These are phyloP conservation scores for Agelastica alni DNA, from an alignment of 2,888 invertebrate genomes.

Conservation along the genomic window DNA sequence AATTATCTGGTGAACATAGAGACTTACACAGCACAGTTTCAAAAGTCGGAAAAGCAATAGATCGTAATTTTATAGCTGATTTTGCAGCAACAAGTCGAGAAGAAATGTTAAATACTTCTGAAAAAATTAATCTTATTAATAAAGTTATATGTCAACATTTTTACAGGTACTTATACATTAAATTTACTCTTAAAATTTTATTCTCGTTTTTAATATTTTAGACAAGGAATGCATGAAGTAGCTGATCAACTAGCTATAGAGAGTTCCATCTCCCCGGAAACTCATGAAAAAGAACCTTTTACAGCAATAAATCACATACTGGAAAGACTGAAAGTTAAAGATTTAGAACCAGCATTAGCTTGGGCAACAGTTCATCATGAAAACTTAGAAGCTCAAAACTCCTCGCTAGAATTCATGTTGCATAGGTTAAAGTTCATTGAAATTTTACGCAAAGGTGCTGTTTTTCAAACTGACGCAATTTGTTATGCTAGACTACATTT, in stretches of 20 bases:
- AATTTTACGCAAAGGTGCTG: slow-evolving; percentile 66
- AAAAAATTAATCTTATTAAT: slow-evolving; percentile 73
- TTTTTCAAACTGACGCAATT: slow-evolving; percentile 81
- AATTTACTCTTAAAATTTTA: background rate
- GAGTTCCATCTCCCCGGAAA: slow-evolving; percentile 67
- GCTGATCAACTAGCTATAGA: slow-evolving; percentile 82
- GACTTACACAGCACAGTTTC: slow-evolving; percentile 82
- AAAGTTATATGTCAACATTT: slow-evolving; percentile 95
- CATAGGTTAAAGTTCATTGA: slow-evolving; percentile 82
- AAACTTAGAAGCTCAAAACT: slow-evolving; percentile 70
- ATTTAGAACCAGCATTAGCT: slow-evolving; percentile 82
- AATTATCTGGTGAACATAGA: slow-evolving; percentile 84
- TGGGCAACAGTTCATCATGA: slow-evolving; percentile 83
- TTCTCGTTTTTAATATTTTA: slow-evolving; percentile 42
- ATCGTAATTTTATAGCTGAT: slow-evolving; percentile 91
- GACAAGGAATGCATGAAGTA: slow-evolving; percentile 92
- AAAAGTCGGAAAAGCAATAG: slow-evolving; percentile 87
- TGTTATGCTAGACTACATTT: slow-evolving; percentile 85
- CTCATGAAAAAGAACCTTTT: slow-evolving; percentile 74
- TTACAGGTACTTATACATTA: slow-evolving; percentile 55
- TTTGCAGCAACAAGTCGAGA: slow-evolving; percentile 84
- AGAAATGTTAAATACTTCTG: slow-evolving; percentile 74
- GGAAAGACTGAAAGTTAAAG: slow-evolving; percentile 78
- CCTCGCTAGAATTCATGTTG: slow-evolving; percentile 78
- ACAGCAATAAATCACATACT: slow-evolving; percentile 86